These are phyloP conservation scores for Iselma pallidipennis DNA, from an alignment of 2,888 invertebrate genomes.

Conservation along the genomic window DNA sequence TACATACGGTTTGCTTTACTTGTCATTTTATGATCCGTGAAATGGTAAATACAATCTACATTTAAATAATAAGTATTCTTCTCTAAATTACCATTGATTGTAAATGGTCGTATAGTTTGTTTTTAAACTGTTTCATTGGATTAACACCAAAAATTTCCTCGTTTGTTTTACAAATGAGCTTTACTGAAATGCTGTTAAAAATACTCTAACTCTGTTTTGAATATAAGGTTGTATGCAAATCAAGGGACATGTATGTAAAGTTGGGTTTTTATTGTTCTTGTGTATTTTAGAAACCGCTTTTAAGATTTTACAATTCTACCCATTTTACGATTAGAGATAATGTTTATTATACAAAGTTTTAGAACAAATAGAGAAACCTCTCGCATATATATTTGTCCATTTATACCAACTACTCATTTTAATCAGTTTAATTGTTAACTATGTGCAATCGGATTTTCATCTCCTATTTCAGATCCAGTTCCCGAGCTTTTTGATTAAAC, in stretches of 20 bases:
- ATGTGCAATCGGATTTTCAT: too few species aligned
- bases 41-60: neutral
- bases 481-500: too few species aligned
- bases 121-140: neutral
- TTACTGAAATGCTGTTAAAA: neutral
- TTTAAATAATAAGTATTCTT: neutral
- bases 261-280: neutral
- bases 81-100: neutral
- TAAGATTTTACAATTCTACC: neutral
- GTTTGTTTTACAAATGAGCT: neutral
- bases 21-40: neutral
- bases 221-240: neutral
- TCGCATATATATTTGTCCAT: too few species aligned
- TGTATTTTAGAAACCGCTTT: too few species aligned
- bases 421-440: too few species aligned
- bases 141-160: neutral
- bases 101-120: neutral
- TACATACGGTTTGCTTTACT: neutral
- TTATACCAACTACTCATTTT: too few species aligned
- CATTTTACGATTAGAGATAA: neutral
- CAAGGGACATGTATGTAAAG: neutral
- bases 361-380: too few species aligned
- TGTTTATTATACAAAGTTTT: neutral
- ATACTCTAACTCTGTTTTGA: neutral
- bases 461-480: too few species aligned